phyloP scores from a whole-genome alignment of 1,140 invertebrate species.

The Drosophila suzukii region DNA sequence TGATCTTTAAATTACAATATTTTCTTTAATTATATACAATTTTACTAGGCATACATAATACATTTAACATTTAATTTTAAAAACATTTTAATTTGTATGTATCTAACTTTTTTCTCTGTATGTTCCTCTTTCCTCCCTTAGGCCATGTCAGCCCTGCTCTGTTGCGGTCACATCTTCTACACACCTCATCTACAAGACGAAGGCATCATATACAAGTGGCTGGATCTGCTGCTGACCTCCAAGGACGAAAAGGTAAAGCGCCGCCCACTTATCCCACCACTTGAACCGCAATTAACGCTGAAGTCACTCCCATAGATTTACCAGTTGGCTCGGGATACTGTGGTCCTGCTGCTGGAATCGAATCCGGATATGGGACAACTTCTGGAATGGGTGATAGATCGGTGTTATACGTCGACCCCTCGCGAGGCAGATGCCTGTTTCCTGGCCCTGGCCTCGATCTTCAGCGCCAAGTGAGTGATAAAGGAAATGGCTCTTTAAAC shows the following conservation, averaged over 20 bases:
- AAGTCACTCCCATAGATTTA: slow-evolving; percentile 89
- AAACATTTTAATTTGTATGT: neutral
- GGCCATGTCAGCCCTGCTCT: slow-evolving; percentile 97
- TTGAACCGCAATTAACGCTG: neutral
- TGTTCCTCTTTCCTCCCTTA: slow-evolving; percentile 69
- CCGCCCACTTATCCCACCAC: neutral
- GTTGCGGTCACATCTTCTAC: slow-evolving; percentile 97
- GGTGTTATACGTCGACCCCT: slow-evolving; percentile 96
- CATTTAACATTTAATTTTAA: neutral
- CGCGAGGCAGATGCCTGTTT: slow-evolving; percentile 98
- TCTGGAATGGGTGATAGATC: slow-evolving; percentile 98
- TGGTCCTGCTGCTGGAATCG: slow-evolving; percentile 96
- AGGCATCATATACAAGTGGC: slow-evolving; percentile 96
- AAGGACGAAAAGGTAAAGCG: slow-evolving; percentile 92
- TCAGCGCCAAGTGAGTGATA: slow-evolving; percentile 93
- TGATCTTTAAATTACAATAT: no score
- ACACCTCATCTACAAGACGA: slow-evolving; percentile 93
- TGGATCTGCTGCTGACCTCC: slow-evolving; percentile 95
- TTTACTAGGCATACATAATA: no score
- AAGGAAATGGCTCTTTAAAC: neutral
- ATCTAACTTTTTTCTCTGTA: neutral
- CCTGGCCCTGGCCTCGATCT: slow-evolving; percentile 96
- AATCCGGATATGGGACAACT: slow-evolving; percentile 97
- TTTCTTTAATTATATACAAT: no score
- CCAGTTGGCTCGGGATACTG: slow-evolving; percentile 95